These are phyloP conservation scores for Ptychochromis oligacanthus DNA, from an alignment of 2,113 vertebrate genomes.

Conservation along the genomic window DNA sequence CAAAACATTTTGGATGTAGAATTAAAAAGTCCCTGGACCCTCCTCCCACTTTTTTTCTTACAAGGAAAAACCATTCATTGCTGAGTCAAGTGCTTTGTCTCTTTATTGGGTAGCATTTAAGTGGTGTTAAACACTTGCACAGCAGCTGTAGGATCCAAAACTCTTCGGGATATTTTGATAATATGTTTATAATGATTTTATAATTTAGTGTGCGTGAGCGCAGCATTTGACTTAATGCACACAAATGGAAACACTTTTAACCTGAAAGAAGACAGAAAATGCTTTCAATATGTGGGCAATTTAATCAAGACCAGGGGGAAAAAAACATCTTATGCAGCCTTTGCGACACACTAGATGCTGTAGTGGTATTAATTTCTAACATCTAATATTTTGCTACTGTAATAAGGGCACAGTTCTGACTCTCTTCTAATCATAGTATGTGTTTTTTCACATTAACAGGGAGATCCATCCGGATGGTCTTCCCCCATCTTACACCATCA, in stretches of 20 bases:
- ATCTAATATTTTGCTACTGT: neutral
- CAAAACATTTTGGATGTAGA: constrained; percentile 5
- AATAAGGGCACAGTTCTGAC: neutral
- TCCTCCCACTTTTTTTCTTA: constrained; percentile 30
- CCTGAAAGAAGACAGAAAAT: constrained; percentile 57
- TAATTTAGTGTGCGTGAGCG: constrained; percentile 37
- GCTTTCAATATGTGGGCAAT: constrained; percentile 66
- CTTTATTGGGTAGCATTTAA: constrained; percentile 40
- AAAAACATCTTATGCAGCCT: constrained; percentile 25
- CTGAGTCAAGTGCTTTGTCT: constrained; percentile 31
- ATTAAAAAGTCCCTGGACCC: constrained; percentile 23
- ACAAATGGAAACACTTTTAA: constrained; percentile 71
- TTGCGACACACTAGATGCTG: neutral
- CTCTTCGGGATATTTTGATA: constrained; percentile 44
- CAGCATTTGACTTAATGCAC: constrained; percentile 36
- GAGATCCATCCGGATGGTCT: constrained; percentile 95
- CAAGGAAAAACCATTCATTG: constrained; percentile 19
- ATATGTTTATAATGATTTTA: constrained; percentile 60
- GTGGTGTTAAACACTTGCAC: constrained; percentile 30
- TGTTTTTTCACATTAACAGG: constrained; percentile 75
- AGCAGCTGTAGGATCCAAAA: constrained; percentile 7
- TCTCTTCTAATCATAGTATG: neutral
- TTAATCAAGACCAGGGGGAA: constrained; percentile 37
- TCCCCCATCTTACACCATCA: constrained; percentile 91
- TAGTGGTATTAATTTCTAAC: neutral